Evolutionary conservation across 1,140 invertebrate species (phyloP).

Genomic region (Halesus radiatus): DNA sequence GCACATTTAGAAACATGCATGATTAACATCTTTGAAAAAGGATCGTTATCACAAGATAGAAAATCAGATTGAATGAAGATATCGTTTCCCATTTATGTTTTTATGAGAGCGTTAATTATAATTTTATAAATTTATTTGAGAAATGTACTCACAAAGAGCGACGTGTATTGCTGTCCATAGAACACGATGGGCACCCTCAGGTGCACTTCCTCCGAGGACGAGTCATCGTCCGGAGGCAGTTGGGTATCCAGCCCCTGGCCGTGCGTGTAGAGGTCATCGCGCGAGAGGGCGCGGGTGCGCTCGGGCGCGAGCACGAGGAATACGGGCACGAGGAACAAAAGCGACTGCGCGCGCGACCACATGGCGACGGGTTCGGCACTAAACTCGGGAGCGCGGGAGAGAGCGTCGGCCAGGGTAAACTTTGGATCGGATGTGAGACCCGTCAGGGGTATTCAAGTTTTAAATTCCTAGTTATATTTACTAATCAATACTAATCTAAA

Average conservation of each 20-base stretch:
- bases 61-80: too few species aligned
- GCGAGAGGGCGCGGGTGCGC: slow-evolving; percentile 60
- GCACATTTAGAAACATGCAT: too few species aligned
- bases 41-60: too few species aligned
- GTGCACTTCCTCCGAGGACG: slow-evolving; percentile 66
- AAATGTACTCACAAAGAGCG: slow-evolving; percentile 80
- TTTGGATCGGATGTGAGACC: neutral
- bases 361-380: slow-evolving; percentile 2
- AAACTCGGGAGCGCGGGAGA: neutral
- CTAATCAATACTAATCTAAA: too few species aligned
- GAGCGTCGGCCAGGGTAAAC: neutral
- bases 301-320: slow-evolving; percentile 59
- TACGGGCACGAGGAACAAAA: slow-evolving; percentile 35
- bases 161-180: slow-evolving; percentile 79
- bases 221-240: slow-evolving; percentile 65
- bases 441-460: neutral
- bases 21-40: too few species aligned
- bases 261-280: slow-evolving; percentile 62
- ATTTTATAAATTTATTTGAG: too few species aligned
- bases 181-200: slow-evolving; percentile 77
- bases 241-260: slow-evolving; percentile 63
- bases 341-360: slow-evolving; percentile 23
- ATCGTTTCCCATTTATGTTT: too few species aligned
- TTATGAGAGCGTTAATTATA: too few species aligned
- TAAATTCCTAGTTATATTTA: too few species aligned